Base-by-base conservation (phyloP, 2,113 vertebrate genomes). In the Psittacus erithacus region DNA sequence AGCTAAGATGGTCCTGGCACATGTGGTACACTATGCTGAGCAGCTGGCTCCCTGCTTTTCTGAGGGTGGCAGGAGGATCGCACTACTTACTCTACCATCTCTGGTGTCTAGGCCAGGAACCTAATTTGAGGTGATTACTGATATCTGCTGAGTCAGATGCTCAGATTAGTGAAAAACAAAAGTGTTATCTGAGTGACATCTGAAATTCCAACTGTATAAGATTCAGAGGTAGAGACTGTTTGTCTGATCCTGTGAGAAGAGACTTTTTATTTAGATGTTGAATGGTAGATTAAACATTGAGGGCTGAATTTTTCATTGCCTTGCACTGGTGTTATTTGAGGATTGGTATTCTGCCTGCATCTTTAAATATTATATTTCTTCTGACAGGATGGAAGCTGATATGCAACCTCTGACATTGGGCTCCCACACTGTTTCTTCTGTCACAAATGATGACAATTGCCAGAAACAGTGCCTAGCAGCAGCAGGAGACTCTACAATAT, bases 301-400 rank as follows among this genome's bases (percentile, higher is more conserved):
- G 68, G 50, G 16, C 43, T 35, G 68, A 88, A 78, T 93, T 86
- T 50, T 83, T 95, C 75, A 47, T 47, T 86, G 68, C 27, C 13
- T 63, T 68, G 27, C 55, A 39, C 11, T 52, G 20, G 2, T 78
- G 38, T 85, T 65, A 47, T 91, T 87, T 53, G 57, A 76, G 57
- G 70, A 78, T 83, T 60, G 29, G 76, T 83, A 64, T 88, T 90
- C 82, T 81, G 62, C 57, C 29, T 81, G 57, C 43, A 41, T 71
- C 70, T 88, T 90, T 88, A 92, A 88, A 92, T 94, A 93, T 49
- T 96, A 74, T 90, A 64, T 83, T 86, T 82, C 22, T 87, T 69
- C 60, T 93, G 93, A 86, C 59, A 88, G 90, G 25, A n/a, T 82
- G 55, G 71, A 77, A 90, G 68, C 49, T 83, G 79, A 71, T 90